Conservation (phyloP, 2,797 vertebrate species). For the Eurystomus glaucurus region DNA sequence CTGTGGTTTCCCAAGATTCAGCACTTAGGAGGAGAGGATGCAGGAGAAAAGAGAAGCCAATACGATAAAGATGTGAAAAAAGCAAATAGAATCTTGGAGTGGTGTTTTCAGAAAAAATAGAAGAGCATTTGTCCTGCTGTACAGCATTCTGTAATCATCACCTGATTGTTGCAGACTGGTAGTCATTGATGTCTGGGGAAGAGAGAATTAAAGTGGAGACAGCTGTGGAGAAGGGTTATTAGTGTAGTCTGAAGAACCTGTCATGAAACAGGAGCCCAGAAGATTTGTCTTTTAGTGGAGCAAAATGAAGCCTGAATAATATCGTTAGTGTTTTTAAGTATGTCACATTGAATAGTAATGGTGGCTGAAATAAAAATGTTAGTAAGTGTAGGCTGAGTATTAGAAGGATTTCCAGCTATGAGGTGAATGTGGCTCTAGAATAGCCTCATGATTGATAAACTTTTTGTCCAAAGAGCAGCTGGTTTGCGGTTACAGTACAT, state of each 20-base stretch:
- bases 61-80: neutral
- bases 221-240: neutral
- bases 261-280: neutral
- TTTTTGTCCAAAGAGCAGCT: neutral
- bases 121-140: neutral
- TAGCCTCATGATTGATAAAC: neutral
- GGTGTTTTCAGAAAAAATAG: neutral
- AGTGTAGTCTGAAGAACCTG: neutral
- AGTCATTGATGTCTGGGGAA: neutral
- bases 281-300: neutral
- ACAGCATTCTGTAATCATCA: neutral
- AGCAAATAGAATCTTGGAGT: neutral
- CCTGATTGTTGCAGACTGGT: neutral
- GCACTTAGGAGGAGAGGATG: neutral
- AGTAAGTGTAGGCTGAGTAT: neutral
- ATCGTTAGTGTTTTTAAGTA: neutral
- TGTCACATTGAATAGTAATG: neutral
- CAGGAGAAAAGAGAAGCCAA: neutral
- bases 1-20: neutral
- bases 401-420: neutral
- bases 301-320: neutral
- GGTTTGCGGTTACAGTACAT: neutral
- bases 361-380: neutral
- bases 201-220: neutral
- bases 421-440: neutral